Conservation (phyloP, 2,113 vertebrate species). For the Oreotrochilus melanogaster region DNA sequence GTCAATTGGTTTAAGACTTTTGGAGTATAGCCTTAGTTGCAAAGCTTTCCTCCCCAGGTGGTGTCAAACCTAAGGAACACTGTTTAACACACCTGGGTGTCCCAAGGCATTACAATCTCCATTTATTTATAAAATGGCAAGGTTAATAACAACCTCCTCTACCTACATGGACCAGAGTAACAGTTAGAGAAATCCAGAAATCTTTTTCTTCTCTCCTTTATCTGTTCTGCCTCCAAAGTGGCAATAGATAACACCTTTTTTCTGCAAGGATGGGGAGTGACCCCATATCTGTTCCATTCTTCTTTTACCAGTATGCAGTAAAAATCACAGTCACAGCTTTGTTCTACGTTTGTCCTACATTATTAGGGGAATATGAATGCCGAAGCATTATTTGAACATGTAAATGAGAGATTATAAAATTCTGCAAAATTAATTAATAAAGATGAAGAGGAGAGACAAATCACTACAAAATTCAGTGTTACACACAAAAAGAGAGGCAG, state of each 20-base stretch:
- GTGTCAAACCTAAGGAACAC: not conserved
- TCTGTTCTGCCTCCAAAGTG: not conserved
- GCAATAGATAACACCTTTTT: not conserved
- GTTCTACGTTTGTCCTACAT: not conserved
- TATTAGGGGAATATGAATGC: not conserved
- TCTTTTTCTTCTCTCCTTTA: not conserved
- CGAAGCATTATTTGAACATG: not conserved
- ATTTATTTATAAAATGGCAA: not conserved
- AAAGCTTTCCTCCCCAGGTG: not conserved
- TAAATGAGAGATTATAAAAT: not conserved
- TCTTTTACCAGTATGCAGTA: not conserved
- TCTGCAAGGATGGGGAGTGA: not conserved
- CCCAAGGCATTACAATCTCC: not conserved
- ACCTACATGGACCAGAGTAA: not conserved
- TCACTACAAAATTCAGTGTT: not conserved
- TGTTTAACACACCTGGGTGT: not conserved
- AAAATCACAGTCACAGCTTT: not conserved
- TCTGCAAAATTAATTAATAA: not conserved
- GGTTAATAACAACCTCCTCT: not conserved
- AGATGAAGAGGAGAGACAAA: not conserved
- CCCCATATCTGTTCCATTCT: not conserved
- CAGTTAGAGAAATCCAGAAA: not conserved
- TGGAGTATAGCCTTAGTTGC: not conserved
- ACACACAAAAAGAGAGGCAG: not conserved
- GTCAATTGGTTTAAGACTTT: not conserved